A percentile compares a stretch with the other conserved stretches of the same genome.
Conservation (phyloP, 2,888 invertebrate genomes). For the Acanthopleura granulata region DNA sequence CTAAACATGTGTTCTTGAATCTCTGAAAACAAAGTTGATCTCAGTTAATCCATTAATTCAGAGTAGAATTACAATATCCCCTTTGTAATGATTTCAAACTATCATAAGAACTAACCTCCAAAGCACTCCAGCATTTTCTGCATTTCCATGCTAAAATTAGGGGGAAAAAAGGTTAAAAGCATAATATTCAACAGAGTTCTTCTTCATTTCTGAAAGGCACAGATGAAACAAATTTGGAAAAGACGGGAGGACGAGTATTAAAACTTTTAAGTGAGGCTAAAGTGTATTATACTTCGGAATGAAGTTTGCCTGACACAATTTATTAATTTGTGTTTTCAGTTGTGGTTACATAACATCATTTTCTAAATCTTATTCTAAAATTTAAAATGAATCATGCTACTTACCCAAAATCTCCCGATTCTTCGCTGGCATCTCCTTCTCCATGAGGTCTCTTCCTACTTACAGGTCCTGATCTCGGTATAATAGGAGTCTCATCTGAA, state of each 20-base stretch:
- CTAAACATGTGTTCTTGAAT: no score
- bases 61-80: no score
- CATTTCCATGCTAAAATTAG: constrained; percentile 33
- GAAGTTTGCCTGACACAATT: no score
- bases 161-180: not conserved
- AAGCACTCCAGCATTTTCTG: constrained; percentile 43
- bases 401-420: constrained; percentile 22
- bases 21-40: no score
- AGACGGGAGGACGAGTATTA: no score
- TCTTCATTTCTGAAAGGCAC: not conserved
- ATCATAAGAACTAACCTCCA: constrained; percentile 30
- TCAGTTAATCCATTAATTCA: no score
- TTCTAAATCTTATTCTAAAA: no score
- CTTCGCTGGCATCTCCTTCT: constrained; percentile 11
- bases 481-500: constrained; percentile 20
- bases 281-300: no score
- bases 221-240: not conserved
- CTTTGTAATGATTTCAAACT: no score
- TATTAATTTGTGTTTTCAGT: not conserved
- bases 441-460: constrained; percentile 6
- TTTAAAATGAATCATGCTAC: no score
- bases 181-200: not conserved
- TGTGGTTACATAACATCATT: no score
- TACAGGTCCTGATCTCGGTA: not conserved
- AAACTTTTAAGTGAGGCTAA: no score